Percentiles rank a stretch among this genome's conserved stretches.
Evolutionary conservation across 2,888 invertebrate genomes (phyloP).

Genomic region (Aleiodes leptofemur): DNA sequence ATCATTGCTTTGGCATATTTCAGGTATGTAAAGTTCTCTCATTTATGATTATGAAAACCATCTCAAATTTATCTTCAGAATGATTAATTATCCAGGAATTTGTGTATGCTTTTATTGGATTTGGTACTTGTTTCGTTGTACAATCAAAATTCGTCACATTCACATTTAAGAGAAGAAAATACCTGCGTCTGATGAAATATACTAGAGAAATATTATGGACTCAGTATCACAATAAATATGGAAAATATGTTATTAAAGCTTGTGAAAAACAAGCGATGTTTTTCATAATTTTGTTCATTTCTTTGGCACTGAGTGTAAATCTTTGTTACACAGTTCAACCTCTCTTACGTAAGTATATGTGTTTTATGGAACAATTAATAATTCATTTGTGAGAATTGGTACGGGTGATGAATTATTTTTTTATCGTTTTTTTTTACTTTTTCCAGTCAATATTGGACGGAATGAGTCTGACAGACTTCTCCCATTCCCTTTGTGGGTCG

Average conservation of each 20-base stretch:
- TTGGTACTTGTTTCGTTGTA: background rate
- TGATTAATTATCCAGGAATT: too few relatives aligned
- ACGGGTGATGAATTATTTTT: too few relatives aligned
- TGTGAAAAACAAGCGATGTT: constrained; percentile 30
- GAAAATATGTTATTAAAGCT: background rate
- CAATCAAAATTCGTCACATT: background rate
- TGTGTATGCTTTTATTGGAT: too few relatives aligned
- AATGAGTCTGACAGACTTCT: constrained; percentile 34
- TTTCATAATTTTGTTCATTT: constrained; percentile 19
- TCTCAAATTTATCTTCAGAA: too few relatives aligned
- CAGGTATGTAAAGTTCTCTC: too few relatives aligned
- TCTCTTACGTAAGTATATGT: constrained; percentile 31
- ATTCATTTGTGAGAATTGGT: too few relatives aligned
- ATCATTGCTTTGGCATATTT: too few relatives aligned
- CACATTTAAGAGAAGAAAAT: background rate
- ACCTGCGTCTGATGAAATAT: constrained; percentile 44
- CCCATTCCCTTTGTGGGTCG: constrained; percentile 31
- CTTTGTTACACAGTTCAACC: constrained; percentile 21
- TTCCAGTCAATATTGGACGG: constrained; percentile 24
- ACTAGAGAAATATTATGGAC: constrained; percentile 51
- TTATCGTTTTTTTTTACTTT: background rate
- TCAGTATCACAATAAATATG: constrained; percentile 36
- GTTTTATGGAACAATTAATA: background rate
- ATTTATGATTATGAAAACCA: too few relatives aligned
- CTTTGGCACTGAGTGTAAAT: constrained; percentile 16